These are phyloP conservation scores for Brachyrhaphis roseni DNA, from an alignment of 2,797 vertebrate species.

Conservation along the genomic window DNA sequence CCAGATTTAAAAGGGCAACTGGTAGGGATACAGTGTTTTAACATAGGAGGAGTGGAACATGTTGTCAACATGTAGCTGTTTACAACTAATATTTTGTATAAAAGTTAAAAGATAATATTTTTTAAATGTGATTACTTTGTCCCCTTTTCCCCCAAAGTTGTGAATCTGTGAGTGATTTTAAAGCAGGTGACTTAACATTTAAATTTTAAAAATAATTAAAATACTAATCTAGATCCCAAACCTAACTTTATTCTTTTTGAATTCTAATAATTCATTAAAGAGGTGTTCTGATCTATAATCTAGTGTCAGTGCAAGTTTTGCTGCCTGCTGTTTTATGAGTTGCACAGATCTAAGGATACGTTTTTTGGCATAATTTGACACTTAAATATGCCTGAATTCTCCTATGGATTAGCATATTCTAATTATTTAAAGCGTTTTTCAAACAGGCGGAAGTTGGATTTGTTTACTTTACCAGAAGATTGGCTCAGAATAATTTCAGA, in stretches of 20 bases:
- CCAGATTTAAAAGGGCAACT: slow-evolving; percentile 38
- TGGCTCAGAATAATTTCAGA: slow-evolving; percentile 37
- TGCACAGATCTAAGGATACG: slow-evolving; percentile 25
- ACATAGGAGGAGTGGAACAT: neutral
- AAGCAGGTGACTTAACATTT: neutral
- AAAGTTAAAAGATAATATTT: neutral
- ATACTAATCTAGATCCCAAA: neutral
- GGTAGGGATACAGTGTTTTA: slow-evolving; percentile 29
- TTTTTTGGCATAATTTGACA: slow-evolving; percentile 40
- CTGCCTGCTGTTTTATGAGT: slow-evolving; percentile 24
- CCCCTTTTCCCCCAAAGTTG: neutral
- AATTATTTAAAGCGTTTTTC: slow-evolving; percentile 51
- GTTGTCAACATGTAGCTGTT: neutral
- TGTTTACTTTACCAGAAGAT: slow-evolving; percentile 45
- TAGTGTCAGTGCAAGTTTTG: slow-evolving; percentile 19
- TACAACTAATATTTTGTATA: slow-evolving; percentile 16
- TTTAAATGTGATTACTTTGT: neutral
- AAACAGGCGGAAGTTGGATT: slow-evolving; percentile 42
- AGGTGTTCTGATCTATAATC: slow-evolving; percentile 36
- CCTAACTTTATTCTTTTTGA: slow-evolving; percentile 3
- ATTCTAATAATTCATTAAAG: slow-evolving; percentile 33
- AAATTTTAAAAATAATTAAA: neutral
- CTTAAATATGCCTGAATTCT: slow-evolving; percentile 48
- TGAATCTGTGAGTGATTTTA: neutral
- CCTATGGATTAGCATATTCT: slow-evolving; percentile 39